Evolutionary conservation across 2,113 vertebrate species (phyloP).

Genomic region (Scortum barcoo): DNA sequence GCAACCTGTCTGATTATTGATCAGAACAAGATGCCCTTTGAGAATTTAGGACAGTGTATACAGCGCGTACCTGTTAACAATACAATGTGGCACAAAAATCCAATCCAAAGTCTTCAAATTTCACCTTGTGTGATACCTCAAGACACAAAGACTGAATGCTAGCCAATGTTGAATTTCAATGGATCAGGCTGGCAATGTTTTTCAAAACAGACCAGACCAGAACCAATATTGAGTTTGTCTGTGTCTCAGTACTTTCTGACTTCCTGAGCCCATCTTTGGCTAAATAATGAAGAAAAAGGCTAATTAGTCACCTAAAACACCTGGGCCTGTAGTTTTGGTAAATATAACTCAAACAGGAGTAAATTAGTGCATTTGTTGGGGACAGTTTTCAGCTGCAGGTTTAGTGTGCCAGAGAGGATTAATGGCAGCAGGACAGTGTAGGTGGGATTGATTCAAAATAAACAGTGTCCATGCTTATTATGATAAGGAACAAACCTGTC

Average conservation of each 20-base stretch:
- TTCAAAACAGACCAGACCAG: neutral
- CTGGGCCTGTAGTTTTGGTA: neutral
- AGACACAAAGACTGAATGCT: neutral
- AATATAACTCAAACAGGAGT: neutral
- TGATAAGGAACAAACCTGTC: neutral
- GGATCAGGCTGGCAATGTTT: neutral
- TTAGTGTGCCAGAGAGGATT: neutral
- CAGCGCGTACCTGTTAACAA: constrained; percentile 22
- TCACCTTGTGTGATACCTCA: constrained; percentile 23
- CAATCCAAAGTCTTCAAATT: neutral
- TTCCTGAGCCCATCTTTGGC: neutral
- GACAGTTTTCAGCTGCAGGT: neutral
- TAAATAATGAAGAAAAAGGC: neutral
- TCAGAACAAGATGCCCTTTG: constrained; percentile 30
- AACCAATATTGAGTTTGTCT: neutral
- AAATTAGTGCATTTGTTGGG: neutral
- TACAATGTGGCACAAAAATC: constrained; percentile 7
- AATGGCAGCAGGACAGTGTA: neutral
- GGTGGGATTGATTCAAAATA: neutral
- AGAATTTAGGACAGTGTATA: constrained; percentile 29
- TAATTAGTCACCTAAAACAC: neutral
- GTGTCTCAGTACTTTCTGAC: neutral
- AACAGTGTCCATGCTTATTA: neutral
- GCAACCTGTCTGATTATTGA: constrained; percentile 43
- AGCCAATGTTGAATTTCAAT: neutral